Conservation (phyloP, 1,140 invertebrate genomes). For the Drosophila mojavensis region DNA sequence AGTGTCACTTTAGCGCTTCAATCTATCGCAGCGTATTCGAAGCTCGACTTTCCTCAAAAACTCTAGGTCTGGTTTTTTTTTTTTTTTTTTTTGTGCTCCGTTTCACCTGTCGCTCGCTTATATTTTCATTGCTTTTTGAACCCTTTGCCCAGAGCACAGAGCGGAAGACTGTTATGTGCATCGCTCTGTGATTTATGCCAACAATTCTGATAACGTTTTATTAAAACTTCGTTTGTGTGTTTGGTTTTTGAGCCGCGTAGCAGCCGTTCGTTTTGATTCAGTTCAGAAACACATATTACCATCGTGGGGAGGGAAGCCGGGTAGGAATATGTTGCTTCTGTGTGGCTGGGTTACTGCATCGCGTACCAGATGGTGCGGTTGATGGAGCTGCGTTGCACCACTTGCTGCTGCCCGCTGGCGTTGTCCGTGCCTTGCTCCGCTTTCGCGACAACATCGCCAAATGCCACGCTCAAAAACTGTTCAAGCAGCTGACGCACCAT, state of each 20-base stretch:
- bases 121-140: too few relatives aligned
- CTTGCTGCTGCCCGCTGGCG: neutral
- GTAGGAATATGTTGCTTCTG: neutral
- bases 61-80: too few relatives aligned
- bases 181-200: conserved; percentile 42
- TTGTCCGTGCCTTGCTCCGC: too few relatives aligned
- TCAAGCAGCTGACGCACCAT: conserved; percentile 23
- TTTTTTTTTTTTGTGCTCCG: too few relatives aligned
- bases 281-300: conserved; percentile 4
- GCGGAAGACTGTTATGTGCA: conserved; percentile 14
- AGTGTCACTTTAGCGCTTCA: too few relatives aligned
- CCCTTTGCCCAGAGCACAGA: neutral
- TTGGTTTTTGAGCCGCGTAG: neutral
- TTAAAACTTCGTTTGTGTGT: conserved; percentile 63
- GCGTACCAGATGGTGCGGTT: conserved; percentile 30
- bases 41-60: too few relatives aligned
- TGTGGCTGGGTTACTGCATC: neutral
- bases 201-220: conserved; percentile 69
- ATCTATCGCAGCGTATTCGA: too few relatives aligned
- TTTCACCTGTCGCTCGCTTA: too few relatives aligned
- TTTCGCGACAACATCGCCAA: neutral
- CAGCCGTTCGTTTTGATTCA: too few relatives aligned
- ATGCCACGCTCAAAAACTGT: neutral
- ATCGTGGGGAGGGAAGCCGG: neutral
- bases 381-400: neutral